phyloP scores from a whole-genome alignment of 53 echinoderm and acorn worm species.

The Echinometra lucunter region DNA sequence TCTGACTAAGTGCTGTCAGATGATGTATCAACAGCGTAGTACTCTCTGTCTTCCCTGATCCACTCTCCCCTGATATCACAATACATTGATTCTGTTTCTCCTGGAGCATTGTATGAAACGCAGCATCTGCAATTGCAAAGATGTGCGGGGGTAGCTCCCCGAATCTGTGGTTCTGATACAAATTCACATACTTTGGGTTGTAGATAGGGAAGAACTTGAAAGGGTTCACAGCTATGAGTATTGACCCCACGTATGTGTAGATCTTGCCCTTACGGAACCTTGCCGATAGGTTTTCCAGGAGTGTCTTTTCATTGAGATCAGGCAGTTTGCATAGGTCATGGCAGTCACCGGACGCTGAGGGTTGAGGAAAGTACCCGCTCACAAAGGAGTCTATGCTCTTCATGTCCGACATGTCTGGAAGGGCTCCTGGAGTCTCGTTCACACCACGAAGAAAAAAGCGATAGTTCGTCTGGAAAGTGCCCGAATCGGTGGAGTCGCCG shows the following conservation, averaged over 20 bases:
- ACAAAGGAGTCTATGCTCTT: slow-evolving; percentile 93
- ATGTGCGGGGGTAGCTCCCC: slow-evolving; percentile 97
- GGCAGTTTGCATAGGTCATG: slow-evolving; percentile 99
- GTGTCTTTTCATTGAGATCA: slow-evolving; percentile 93
- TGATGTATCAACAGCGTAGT: slow-evolving; percentile 95
- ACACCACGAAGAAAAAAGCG: slow-evolving; percentile 89
- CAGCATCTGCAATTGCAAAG: slow-evolving; percentile 97
- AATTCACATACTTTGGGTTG: slow-evolving; percentile 97
- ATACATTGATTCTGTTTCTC: slow-evolving; percentile 96
- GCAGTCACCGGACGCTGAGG: slow-evolving; percentile 88
- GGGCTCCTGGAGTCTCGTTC: slow-evolving; percentile 81
- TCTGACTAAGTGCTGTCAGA: slow-evolving; percentile 96
- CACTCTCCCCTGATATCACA: slow-evolving; percentile 99
- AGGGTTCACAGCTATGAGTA: slow-evolving; percentile 95
- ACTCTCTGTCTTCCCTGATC: slow-evolving; percentile 98
- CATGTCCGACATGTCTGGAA: slow-evolving; percentile 81
- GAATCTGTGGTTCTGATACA: slow-evolving; percentile 96
- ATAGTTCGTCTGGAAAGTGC: slow-evolving; percentile 89
- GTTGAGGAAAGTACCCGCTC: slow-evolving; percentile 94
- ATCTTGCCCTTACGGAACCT: slow-evolving; percentile 97
- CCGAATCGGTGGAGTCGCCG: slow-evolving; percentile 67
- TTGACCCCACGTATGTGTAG: slow-evolving; percentile 99
- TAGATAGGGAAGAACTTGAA: slow-evolving; percentile 96
- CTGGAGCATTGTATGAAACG: slow-evolving; percentile 96
- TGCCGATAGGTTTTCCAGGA: slow-evolving; percentile 85